Evolutionary conservation across 2,113 vertebrate species (phyloP), one percentile per base, ranked within the genome.

Genomic region (Grammomys dolichurus): DNA sequence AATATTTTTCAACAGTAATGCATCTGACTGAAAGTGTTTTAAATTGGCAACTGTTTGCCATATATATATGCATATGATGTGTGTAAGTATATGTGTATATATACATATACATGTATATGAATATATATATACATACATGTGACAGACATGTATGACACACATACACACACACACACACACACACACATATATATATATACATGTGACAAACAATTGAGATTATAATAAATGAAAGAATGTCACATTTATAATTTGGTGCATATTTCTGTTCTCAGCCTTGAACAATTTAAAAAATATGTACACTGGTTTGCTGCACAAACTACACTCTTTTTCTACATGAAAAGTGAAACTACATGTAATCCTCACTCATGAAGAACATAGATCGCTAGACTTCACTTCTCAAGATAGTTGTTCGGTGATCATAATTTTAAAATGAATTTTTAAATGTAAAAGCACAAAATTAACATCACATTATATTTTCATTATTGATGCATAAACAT

Each of bases 151-250:
- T 40, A 40, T 40, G 40, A 48, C 46, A 48, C 46, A 48, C 46
- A 48, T 3, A 40, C 40, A 40, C 40, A 40, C 40, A 40, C 40
- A 40, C 40, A 40, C 46, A 48, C 46, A 48, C 46, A 48, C 46
- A 48, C 46, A 48, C 46, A 48, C 46, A 48, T 33, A 33, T 69
- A 33, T 28, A 69, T 6, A 6, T 33, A 6, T 69, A 67, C 14
- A 69, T 33, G 16, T 69, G 31, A 13, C 13, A 69, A 69, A 16
- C 65, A 33, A 69, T 33, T 31, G 31, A 91, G 7, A n/a, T 60
- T 72, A 20, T 88, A 90, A 78, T 85, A 67, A 91, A n/a, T 82
- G 76, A 95, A 93, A 16, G 12, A 51, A 58, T 86, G 70, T 92
- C 31, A 81, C 54, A 46, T 48, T 86, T 82, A 54, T 2, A 91